Evolutionary conservation across 2,888 invertebrate genomes (phyloP).

Genomic region (Eupithecia exiguata): DNA sequence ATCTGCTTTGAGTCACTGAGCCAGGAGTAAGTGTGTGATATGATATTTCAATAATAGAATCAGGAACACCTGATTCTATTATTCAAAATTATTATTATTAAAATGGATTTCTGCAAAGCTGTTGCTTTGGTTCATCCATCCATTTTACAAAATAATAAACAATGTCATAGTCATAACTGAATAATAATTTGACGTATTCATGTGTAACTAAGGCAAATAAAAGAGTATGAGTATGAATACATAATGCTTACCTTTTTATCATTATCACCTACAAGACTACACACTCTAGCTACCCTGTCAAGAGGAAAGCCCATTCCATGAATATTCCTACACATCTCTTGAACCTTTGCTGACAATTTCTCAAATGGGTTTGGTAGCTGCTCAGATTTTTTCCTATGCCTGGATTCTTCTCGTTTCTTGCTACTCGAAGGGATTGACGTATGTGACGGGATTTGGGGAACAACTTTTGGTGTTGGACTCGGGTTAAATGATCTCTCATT

Average conservation of each 20-base stretch:
- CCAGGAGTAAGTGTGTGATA: too few species aligned
- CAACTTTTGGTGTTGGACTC: conserved; percentile 75
- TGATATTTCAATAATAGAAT: too few species aligned
- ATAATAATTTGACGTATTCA: neutral
- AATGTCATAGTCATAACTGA: neutral
- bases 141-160: too few species aligned
- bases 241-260: conserved; percentile 90
- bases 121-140: too few species aligned
- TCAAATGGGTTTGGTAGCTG: conserved; percentile 72
- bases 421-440: conserved; percentile 42
- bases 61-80: too few species aligned
- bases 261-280: conserved; percentile 88
- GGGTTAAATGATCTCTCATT: conserved; percentile 80
- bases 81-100: too few species aligned
- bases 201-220: neutral
- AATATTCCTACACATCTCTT: conserved; percentile 88
- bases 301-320: conserved; percentile 95
- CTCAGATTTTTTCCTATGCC: conserved; percentile 61
- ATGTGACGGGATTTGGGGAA: conserved; percentile 51
- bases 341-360: conserved; percentile 79
- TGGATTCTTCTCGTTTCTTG: conserved; percentile 58
- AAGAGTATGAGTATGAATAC: neutral
- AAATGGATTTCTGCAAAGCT: too few species aligned
- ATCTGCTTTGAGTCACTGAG: too few species aligned
- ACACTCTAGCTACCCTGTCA: conserved; percentile 91